These are phyloP conservation scores for Cyprinodon brontotheroides DNA, from an alignment of 2,113 vertebrate genomes.

Conservation along the genomic window DNA sequence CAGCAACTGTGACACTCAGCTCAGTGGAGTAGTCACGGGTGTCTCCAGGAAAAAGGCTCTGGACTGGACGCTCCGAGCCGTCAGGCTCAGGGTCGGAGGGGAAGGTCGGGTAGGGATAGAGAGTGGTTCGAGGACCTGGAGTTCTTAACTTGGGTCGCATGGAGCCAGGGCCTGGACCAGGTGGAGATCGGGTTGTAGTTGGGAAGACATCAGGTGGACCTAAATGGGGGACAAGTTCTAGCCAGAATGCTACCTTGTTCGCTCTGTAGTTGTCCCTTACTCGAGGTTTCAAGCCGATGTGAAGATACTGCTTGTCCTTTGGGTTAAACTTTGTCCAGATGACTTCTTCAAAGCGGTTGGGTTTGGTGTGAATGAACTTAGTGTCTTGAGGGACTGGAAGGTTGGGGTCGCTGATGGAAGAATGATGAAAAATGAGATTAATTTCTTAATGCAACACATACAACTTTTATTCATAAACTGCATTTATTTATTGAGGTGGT, in stretches of 20 bases:
- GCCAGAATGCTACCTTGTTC: constrained; percentile 95
- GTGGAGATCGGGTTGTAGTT: constrained; percentile 81
- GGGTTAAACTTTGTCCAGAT: constrained; percentile 96
- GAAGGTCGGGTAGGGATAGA: constrained; percentile 82
- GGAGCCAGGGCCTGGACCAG: constrained; percentile 66
- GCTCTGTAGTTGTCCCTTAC: constrained; percentile 91
- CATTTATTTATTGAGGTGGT: no score
- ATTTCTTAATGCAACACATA: neutral
- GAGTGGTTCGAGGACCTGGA: constrained; percentile 75
- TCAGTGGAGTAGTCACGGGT: constrained; percentile 92
- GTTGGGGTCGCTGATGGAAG: constrained; percentile 85
- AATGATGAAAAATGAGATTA: constrained; percentile 1
- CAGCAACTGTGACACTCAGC: constrained; percentile 90
- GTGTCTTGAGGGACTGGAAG: constrained; percentile 92
- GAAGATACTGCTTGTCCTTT: constrained; percentile 93
- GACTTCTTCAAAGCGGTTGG: constrained; percentile 93
- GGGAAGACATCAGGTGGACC: constrained; percentile 84
- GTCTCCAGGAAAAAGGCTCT: constrained; percentile 85
- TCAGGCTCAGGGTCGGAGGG: constrained; percentile 79
- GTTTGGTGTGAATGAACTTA: constrained; percentile 95
- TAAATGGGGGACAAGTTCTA: constrained; percentile 91
- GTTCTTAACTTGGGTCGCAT: constrained; percentile 69
- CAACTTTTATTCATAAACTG: no score
- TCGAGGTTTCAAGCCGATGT: constrained; percentile 90
- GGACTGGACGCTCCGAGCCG: constrained; percentile 77